phyloP scores from a whole-genome alignment of 2,888 invertebrate species.

The Nymphalis c-album region DNA sequence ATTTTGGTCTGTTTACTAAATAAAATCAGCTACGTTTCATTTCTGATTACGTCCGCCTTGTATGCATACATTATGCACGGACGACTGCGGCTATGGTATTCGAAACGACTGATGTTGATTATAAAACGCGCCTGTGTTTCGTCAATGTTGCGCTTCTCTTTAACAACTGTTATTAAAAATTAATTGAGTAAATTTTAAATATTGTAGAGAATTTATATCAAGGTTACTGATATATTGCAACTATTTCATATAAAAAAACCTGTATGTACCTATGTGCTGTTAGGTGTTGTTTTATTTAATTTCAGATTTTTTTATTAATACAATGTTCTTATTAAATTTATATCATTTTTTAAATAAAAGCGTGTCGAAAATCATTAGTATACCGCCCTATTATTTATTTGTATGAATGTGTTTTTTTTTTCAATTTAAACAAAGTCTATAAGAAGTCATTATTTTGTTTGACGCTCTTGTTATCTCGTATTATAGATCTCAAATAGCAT shows the following conservation, averaged over 20 bases:
- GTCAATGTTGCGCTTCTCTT: constrained; percentile 48
- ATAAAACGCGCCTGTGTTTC: constrained; percentile 56
- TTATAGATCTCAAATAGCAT: constrained; percentile 53
- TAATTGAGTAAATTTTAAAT: neutral
- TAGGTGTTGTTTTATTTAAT: no score
- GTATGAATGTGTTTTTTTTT: constrained; percentile 58
- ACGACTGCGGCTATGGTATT: constrained; percentile 58
- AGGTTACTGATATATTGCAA: neutral
- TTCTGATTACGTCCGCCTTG: constrained; percentile 35
- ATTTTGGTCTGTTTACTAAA: constrained; percentile 23
- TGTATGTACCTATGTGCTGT: no score
- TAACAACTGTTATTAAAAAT: constrained; percentile 2
- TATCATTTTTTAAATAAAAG: neutral
- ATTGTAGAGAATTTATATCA: neutral
- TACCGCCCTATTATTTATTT: no score
- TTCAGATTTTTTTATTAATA: no score
- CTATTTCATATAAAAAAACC: no score
- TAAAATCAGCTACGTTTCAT: constrained; percentile 23
- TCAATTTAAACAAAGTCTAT: constrained; percentile 41
- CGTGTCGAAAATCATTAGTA: neutral
- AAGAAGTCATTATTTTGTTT: constrained; percentile 60
- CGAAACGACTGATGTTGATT: constrained; percentile 50
- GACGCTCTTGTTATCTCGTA: constrained; percentile 46
- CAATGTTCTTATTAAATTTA: no score
- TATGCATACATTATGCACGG: constrained; percentile 62